These are phyloP conservation scores for Eupithecia subfuscata DNA, from an alignment of 2,888 invertebrate species.

Conservation along the genomic window DNA sequence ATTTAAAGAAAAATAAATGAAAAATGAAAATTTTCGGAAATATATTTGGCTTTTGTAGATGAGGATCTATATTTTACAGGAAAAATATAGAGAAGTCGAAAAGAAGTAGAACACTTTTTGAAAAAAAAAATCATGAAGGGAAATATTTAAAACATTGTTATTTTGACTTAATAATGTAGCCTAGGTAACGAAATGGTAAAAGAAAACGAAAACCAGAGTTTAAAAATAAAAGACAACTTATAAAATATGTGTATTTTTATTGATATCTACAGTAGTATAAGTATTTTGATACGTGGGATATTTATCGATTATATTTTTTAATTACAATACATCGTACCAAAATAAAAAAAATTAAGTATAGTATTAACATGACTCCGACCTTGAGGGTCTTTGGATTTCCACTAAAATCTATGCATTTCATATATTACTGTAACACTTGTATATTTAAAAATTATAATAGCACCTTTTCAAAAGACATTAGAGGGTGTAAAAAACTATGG, in stretches of 20 bases:
- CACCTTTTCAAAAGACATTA: conserved; percentile 55
- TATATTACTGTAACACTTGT: conserved; percentile 47
- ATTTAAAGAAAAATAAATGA: no score
- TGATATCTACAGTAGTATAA: conserved; percentile 79
- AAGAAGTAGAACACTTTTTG: no score
- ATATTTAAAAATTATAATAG: conserved; percentile 52
- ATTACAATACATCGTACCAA: conserved; percentile 73
- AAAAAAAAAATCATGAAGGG: no score
- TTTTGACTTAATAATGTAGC: no score
- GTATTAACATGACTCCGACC: conserved; percentile 80
- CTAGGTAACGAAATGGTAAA: no score
- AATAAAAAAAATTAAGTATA: conserved; percentile 67
- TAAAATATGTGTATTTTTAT: conserved; percentile 71
- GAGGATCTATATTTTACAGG: no score
- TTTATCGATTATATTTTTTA: conserved; percentile 56
- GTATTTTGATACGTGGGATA: conserved; percentile 68
- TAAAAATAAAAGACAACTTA: conserved; percentile 37
- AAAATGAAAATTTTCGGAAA: no score
- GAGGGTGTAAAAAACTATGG: conserved; percentile 47
- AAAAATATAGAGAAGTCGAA: no score
- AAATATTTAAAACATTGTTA: no score
- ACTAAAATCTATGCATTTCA: conserved; percentile 52
- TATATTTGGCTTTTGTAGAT: no score
- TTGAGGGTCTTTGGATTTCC: conserved; percentile 70
- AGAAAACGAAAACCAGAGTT: no score